These are phyloP conservation scores for Xestia rhomboidea DNA, from an alignment of 2,888 invertebrate species.

Conservation along the genomic window DNA sequence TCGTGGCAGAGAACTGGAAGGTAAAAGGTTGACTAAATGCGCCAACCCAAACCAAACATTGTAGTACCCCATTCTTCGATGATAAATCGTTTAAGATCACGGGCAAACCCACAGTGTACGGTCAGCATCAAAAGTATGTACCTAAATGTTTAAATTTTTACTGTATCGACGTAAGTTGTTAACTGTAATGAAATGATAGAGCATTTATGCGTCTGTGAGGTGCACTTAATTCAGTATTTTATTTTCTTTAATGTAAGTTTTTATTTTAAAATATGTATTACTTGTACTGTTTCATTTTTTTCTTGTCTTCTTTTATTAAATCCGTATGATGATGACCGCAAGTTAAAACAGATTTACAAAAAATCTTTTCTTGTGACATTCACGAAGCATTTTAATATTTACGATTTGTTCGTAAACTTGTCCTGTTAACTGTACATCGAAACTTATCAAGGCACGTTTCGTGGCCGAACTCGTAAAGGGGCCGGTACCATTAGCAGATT, in stretches of 20 bases:
- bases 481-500: conserved; percentile 65
- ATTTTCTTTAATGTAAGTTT: background rate
- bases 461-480: conserved; percentile 55
- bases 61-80: conserved; percentile 28
- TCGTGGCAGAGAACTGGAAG: background rate
- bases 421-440: conserved; percentile 25
- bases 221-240: background rate
- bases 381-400: background rate
- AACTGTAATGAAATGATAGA: background rate
- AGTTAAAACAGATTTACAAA: background rate
- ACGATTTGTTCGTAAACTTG: background rate
- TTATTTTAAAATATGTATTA: background rate
- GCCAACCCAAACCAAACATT: conserved; percentile 3
- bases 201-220: too few species aligned
- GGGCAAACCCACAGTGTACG: conserved; percentile 18
- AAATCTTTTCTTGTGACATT: background rate
- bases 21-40: background rate
- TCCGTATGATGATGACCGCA: background rate
- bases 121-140: conserved; percentile 4
- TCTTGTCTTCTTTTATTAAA: background rate
- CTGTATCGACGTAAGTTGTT: background rate
- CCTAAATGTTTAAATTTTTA: background rate
- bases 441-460: conserved; percentile 42
- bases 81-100: conserved; percentile 44
- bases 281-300: background rate